phyloP scores from a whole-genome alignment of 2,888 invertebrate genomes.

The Toxonevra muliebris region DNA sequence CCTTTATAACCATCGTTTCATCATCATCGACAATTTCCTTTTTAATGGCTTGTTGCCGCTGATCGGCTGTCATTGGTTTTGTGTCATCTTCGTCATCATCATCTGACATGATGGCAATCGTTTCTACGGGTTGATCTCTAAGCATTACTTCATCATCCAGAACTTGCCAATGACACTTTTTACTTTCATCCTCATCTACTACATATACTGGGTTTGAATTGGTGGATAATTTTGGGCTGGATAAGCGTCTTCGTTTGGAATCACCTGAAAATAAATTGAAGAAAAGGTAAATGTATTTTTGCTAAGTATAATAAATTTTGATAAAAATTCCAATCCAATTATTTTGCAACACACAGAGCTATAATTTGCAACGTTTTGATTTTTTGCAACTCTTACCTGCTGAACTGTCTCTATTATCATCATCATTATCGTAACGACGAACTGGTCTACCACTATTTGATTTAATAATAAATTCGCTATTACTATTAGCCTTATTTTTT shows the following conservation, averaged over 20 bases:
- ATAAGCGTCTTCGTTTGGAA: slow-evolving; percentile 49
- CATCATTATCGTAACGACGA: too few species aligned
- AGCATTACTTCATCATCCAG: slow-evolving; percentile 59
- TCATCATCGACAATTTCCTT: slow-evolving; percentile 56
- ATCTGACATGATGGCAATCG: slow-evolving; percentile 51
- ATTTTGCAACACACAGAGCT: slow-evolving; percentile 23
- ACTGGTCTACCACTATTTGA: slow-evolving; percentile 3
- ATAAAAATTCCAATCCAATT: too few species aligned
- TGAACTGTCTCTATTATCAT: too few species aligned
- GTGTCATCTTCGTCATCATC: slow-evolving; percentile 45
- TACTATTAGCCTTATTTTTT: neutral
- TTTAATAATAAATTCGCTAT: neutral
- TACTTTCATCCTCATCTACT: slow-evolving; percentile 39
- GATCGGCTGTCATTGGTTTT: slow-evolving; percentile 48
- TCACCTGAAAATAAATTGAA: slow-evolving; percentile 33
- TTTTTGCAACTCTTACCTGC: slow-evolving; percentile 36
- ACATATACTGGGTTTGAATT: slow-evolving; percentile 12
- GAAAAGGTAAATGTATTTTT: too few species aligned
- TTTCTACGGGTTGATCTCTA: slow-evolving; percentile 36
- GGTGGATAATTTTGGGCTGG: slow-evolving; percentile 21
- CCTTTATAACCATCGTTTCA: slow-evolving; percentile 38
- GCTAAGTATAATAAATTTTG: too few species aligned
- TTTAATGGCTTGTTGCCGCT: slow-evolving; percentile 56
- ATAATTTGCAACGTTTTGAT: slow-evolving; percentile 2
- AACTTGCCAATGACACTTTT: slow-evolving; percentile 42